Conservation (phyloP, 2,888 invertebrate species). For the Allolobophora icterica region DNA sequence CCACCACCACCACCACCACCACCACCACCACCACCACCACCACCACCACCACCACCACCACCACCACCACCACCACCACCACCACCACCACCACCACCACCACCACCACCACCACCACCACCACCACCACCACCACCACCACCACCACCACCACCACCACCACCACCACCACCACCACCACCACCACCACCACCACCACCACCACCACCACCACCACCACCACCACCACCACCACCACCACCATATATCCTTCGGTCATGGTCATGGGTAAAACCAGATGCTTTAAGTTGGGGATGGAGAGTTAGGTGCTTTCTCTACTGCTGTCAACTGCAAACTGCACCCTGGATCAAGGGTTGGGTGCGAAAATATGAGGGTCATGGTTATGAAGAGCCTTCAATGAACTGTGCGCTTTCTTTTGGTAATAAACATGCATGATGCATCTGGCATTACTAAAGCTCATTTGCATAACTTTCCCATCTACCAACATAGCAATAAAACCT, state of each 20-base stretch:
- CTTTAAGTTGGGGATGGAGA: no score
- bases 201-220: neutral
- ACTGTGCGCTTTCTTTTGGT: no score
- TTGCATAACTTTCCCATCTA: no score
- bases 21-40: no score
- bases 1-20: neutral
- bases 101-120: neutral
- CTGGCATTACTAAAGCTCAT: no score
- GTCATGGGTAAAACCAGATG: neutral
- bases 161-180: constrained; percentile 5
- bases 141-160: neutral
- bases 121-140: neutral
- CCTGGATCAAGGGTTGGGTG: no score
- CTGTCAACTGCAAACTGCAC: no score
- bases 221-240: neutral
- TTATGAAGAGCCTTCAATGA: no score
- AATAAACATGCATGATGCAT: no score
- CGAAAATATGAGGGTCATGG: no score
- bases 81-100: neutral
- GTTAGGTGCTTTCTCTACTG: no score
- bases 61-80: neutral
- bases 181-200: neutral
- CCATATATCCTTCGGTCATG: neutral
- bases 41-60: neutral
- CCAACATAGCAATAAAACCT: no score